A percentile compares a stretch with the other conserved stretches of the same genome.
phyloP scores from a whole-genome alignment of 2,797 vertebrate species.

The Anguilla marmorata region DNA sequence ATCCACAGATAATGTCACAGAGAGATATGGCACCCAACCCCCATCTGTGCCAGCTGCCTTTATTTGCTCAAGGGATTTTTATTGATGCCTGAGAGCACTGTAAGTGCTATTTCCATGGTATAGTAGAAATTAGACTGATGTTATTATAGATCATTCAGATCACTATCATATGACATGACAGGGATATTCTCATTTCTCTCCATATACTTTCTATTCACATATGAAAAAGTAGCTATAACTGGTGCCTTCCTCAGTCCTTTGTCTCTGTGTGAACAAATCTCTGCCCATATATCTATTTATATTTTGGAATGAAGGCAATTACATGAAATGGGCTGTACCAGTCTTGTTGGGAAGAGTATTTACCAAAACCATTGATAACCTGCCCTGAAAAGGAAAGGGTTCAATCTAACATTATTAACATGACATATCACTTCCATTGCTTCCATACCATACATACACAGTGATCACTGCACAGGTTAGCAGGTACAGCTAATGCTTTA shows the following conservation, averaged over 20 bases:
- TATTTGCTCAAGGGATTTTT: background rate
- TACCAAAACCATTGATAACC: background rate
- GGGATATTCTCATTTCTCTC: background rate
- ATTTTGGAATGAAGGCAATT: background rate
- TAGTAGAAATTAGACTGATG: background rate
- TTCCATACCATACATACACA: background rate
- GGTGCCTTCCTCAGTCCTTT: background rate
- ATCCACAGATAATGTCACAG: background rate
- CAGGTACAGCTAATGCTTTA: background rate
- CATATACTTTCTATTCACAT: background rate
- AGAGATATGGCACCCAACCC: background rate
- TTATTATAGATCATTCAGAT: background rate
- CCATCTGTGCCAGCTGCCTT: background rate
- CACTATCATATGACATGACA: background rate
- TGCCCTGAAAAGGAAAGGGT: background rate
- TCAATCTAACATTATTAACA: background rate
- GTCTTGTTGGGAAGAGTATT: background rate
- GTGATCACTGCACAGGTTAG: background rate
- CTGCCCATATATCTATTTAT: background rate
- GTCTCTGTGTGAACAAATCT: background rate
- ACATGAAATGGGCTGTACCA: background rate
- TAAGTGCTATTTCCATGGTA: background rate
- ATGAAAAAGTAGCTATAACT: background rate
- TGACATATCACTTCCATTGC: background rate
- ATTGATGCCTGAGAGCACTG: background rate